Conservation (phyloP, 2,888 invertebrate genomes). For the Synergus umbraculus region DNA sequence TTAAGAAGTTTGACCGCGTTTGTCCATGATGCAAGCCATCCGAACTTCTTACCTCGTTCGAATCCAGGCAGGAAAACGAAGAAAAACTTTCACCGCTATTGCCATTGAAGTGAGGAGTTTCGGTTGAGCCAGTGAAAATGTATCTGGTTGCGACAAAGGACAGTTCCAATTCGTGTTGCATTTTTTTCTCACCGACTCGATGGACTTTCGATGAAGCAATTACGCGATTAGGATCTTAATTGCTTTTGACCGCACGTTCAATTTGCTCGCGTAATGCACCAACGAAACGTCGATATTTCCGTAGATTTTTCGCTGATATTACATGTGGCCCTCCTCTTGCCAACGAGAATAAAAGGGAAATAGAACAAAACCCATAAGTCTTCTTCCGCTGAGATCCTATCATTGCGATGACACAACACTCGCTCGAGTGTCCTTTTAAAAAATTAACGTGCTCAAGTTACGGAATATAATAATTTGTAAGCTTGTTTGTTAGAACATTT, state of each 20-base stretch:
- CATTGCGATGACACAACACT: constrained; percentile 22
- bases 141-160: constrained; percentile 12
- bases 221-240: constrained; percentile 33
- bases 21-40: constrained; percentile 34
- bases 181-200: constrained; percentile 11
- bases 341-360: constrained; percentile 3
- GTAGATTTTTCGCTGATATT: constrained; percentile 25
- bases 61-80: constrained; percentile 29
- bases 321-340: neutral
- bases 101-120: constrained; percentile 11
- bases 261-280: constrained; percentile 28
- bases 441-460: constrained; percentile 20
- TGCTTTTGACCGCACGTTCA: constrained; percentile 33
- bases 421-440: neutral
- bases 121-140: constrained; percentile 30
- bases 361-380: constrained; percentile 9
- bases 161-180: constrained; percentile 15
- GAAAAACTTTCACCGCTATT: constrained; percentile 28
- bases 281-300: constrained; percentile 29
- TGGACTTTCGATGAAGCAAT: constrained; percentile 30
- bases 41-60: constrained; percentile 57
- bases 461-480: neutral
- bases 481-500: constrained; percentile 8
- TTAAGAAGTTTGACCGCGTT: constrained; percentile 46
- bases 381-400: constrained; percentile 26